Evolutionary conservation across 2,888 invertebrate genomes (phyloP), one percentile per base, ranked within the genome.

Genomic region (Tinea semifulvella): DNA sequence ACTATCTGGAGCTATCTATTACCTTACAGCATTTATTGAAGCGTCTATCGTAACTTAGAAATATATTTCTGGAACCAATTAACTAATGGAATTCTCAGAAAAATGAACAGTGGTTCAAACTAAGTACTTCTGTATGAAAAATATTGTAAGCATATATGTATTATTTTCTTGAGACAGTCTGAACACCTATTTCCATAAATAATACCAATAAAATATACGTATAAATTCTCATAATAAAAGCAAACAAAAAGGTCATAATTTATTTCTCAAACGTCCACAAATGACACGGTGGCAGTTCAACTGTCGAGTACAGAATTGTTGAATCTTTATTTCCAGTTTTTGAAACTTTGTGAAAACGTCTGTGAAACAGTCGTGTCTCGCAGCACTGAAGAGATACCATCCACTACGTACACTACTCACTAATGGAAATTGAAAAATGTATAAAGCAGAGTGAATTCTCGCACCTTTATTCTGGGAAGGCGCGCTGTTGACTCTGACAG

Each of bases 361-460:
- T 31, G 31, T 31, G 31, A 31, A 31, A 14, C 31, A 31, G 13
- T 31, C 31, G 31, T 31, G 31, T 31, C 13, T 31, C 7, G 31
- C 26, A 11, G 11, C 26, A 26, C 11, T 26, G n/a, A 26, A 26
- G 26, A 26, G 2, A 26, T 31, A 31, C 31, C 31, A 13, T 14
- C 31, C 6, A 14, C 31, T 2, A 11, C 11, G 13, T 7, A 31
- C 13, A 31, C 31, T 7, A 31, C 31, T 13, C 13, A 31, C 31
- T 31, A 31, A 31, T 31, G 31, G 31, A 31, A 31, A 31, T 31
- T 31, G 31, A 31, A 31, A 31, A 31, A 31, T 31, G n/a, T 31
- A 31, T 31, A 31, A n/a, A 31, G 31, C n/a, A 31, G n/a, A n/a
- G 13, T 22, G 22, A 22, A 31, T 31, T 31, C 31, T 31, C n/a